These are phyloP conservation scores for Zophobas atratus DNA, from an alignment of 1,140 invertebrate genomes.

Conservation along the genomic window DNA sequence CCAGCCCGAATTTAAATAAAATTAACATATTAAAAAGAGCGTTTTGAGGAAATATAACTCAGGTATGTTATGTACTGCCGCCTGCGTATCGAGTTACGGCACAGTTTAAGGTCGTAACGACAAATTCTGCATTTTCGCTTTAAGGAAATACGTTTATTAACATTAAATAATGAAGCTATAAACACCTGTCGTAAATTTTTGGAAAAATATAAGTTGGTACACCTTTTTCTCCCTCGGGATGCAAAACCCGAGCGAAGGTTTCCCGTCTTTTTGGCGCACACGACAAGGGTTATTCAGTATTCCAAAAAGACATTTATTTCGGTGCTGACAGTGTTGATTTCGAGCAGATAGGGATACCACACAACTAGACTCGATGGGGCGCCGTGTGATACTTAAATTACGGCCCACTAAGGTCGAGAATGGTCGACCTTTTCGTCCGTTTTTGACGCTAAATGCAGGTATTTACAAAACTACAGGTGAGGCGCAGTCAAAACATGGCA, in stretches of 20 bases:
- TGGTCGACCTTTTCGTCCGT: conserved; percentile 47
- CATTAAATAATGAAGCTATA: too few relatives aligned
- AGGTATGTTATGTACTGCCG: too few relatives aligned
- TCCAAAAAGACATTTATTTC: conserved; percentile 57
- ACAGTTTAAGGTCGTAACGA: too few relatives aligned
- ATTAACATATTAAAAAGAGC: too few relatives aligned
- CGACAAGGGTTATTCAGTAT: conserved; percentile 49
- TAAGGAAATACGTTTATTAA: too few relatives aligned
- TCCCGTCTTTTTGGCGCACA: conserved; percentile 45
- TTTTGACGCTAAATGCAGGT: conserved; percentile 55
- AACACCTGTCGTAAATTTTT: too few relatives aligned
- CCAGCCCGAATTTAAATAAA: too few relatives aligned
- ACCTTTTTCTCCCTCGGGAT: background rate
- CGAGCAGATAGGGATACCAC: conserved; percentile 53
- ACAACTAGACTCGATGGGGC: conserved; percentile 54
- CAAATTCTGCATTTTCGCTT: too few relatives aligned
- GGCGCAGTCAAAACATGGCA: conserved; percentile 55
- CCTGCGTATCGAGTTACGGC: too few relatives aligned
- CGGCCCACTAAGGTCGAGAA: conserved; percentile 35
- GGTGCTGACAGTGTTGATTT: conserved; percentile 55
- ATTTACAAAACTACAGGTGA: conserved; percentile 57
- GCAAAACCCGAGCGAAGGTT: background rate
- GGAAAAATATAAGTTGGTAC: too few relatives aligned
- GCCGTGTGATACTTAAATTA: conserved; percentile 50
- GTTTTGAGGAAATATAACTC: too few relatives aligned